Base-by-base conservation (phyloP, 2,888 invertebrate species). In the Diarsia rubi region DNA sequence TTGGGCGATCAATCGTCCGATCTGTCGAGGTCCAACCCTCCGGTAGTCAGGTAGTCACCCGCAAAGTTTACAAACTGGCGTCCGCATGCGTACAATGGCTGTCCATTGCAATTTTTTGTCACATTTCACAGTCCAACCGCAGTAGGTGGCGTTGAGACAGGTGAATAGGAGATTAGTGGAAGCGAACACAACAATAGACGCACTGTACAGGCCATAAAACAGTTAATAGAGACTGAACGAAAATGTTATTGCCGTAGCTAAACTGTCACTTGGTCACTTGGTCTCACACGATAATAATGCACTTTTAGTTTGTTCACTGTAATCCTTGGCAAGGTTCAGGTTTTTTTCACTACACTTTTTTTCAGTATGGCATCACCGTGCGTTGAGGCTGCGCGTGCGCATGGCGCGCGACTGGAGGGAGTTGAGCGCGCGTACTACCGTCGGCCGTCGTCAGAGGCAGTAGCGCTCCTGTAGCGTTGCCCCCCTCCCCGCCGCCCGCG, bases 21-120 rank as follows among this genome's bases (percentile, higher is more conserved):
- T 90, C 90, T 86, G 90, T 92, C 89, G 90, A 88, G 86, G 84
- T 85, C 80, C 91, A 91, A 92, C 94, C 93, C 94, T 93, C 92
- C 89, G 91, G 92, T 91, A 91, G 93, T 93, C 95, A 96, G 96
- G 96, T 96, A 96, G 95, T 92, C 88, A 90, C 92, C 95, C 95
- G 89, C 94, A 94, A 95, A 95, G 95, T 95, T 95, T 95, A 95
- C 95, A 93, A 94, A 95, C 93, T 90, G 84, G 89, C 87, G 91
- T 91, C 92, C 92, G 86, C 91, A 88, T 87, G 87, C 81, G 82
- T 86, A 94, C 93, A 93, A 93, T 91, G 90, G 91, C 88, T 86
- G 90, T 90, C 92, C 94, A 94, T 95, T 95, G 95, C 96, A 93
- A 95, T 95, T 96, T 96, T 96, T 96, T 96, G 94, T 95, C 95